phyloP scores from a whole-genome alignment of 2,113 vertebrate genomes.

The Otis tarda region DNA sequence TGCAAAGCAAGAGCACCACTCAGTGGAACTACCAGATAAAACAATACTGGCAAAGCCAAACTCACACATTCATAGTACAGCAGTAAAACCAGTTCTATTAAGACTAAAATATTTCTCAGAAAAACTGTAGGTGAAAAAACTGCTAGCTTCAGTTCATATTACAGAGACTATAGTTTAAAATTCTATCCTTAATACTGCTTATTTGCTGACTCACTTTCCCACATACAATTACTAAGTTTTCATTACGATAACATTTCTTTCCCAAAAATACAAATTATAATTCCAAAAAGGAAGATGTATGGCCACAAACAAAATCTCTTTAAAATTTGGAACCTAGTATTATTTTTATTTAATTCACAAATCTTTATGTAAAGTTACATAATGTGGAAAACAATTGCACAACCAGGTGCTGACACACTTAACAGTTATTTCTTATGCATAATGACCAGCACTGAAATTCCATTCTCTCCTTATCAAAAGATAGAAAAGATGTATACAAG shows the following conservation, averaged over 20 bases:
- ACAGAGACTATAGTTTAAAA: not conserved
- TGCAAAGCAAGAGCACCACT: constrained; percentile 68
- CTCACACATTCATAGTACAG: not conserved
- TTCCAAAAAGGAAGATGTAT: not conserved
- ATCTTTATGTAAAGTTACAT: not conserved
- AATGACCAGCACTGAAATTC: not conserved
- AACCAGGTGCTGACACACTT: not conserved
- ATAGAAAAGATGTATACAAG: not conserved
- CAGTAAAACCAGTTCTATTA: not conserved
- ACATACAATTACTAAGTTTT: not conserved
- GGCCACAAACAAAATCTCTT: not conserved
- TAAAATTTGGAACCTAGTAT: not conserved
- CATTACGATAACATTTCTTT: not conserved
- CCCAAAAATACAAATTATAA: not conserved
- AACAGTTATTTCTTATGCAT: not conserved
- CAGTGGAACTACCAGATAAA: constrained; percentile 54
- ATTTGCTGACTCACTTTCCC: not conserved
- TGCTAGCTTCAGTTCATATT: not conserved
- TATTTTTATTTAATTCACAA: not conserved
- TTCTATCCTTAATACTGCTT: not conserved
- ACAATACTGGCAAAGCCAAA: not conserved
- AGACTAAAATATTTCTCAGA: not conserved
- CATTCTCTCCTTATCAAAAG: not conserved
- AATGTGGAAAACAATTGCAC: not conserved
- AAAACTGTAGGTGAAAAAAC: not conserved